phyloP scores from a whole-genome alignment of 1,140 invertebrate species.

The Anadara kagoshimensis region DNA sequence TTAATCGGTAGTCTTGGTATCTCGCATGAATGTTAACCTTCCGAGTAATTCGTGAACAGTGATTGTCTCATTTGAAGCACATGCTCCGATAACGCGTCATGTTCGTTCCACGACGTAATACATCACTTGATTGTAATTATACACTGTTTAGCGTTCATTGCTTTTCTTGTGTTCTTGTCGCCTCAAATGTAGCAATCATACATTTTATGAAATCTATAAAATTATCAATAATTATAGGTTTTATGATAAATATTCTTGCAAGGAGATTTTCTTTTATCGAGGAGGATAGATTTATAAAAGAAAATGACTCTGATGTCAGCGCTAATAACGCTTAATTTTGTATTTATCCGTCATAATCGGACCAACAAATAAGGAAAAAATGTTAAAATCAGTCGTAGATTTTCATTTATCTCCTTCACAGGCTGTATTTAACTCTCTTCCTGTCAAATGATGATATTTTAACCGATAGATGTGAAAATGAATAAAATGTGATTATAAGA shows the following conservation, averaged over 20 bases:
- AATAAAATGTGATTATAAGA: too few species aligned
- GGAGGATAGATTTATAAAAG: slow-evolving; percentile 27
- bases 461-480: too few species aligned
- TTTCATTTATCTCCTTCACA: too few species aligned
- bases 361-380: slow-evolving; percentile 10
- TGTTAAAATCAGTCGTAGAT: too few species aligned
- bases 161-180: slow-evolving; percentile 27
- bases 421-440: too few species aligned
- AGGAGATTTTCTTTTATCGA: slow-evolving; percentile 33
- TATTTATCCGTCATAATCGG: slow-evolving; percentile 7
- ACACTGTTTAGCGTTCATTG: slow-evolving; percentile 22
- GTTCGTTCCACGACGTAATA: slow-evolving; percentile 26
- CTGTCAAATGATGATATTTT: too few species aligned
- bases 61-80: slow-evolving; percentile 23
- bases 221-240: slow-evolving; percentile 34
- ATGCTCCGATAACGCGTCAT: slow-evolving; percentile 23
- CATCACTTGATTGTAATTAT: slow-evolving; percentile 28
- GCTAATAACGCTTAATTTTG: slow-evolving; percentile 9
- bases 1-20: slow-evolving; percentile 35
- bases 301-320: slow-evolving; percentile 21
- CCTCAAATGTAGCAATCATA: slow-evolving; percentile 25
- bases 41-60: slow-evolving; percentile 16
- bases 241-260: slow-evolving; percentile 29
- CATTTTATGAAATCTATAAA: slow-evolving; percentile 37
- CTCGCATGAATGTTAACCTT: slow-evolving; percentile 27